phyloP scores from a whole-genome alignment of 1,140 invertebrate species.

The Zelostemma sp. region DNA sequence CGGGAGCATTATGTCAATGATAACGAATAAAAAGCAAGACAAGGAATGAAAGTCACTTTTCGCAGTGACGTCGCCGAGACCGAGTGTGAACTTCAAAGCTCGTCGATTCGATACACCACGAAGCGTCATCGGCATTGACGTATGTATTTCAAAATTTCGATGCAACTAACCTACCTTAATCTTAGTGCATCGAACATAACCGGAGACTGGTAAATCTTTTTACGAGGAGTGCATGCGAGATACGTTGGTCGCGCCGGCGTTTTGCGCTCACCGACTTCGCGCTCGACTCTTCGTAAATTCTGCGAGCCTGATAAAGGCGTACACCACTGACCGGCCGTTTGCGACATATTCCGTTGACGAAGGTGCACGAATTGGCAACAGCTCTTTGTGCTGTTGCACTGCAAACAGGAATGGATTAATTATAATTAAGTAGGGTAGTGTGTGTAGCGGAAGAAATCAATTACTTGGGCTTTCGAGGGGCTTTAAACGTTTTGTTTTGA shows the following conservation, averaged over 20 bases:
- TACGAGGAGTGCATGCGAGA: conserved; percentile 54
- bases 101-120: too few relatives aligned
- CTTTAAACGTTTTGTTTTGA: too few relatives aligned
- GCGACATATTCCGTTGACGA: conserved; percentile 51
- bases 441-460: too few relatives aligned
- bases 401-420: conserved; percentile 33
- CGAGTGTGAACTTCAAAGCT: too few relatives aligned
- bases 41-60: too few relatives aligned
- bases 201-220: conserved; percentile 68
- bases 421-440: conserved; percentile 13
- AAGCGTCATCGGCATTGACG: conserved; percentile 29
- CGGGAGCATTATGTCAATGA: too few relatives aligned
- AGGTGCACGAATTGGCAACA: conserved; percentile 51
- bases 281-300: conserved; percentile 11
- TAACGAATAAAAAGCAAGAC: too few relatives aligned
- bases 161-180: conserved; percentile 70
- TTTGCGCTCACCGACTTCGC: not conserved
- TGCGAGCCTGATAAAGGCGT: conserved; percentile 56
- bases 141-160: conserved; percentile 34
- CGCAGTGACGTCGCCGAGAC: too few relatives aligned
- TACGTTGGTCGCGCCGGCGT: conserved; percentile 26
- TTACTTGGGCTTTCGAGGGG: too few relatives aligned
- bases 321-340: conserved; percentile 64
- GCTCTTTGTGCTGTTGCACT: conserved; percentile 37
- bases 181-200: conserved; percentile 70